phyloP scores from a whole-genome alignment of 2,113 vertebrate genomes.

The Bagarius yarrelli region DNA sequence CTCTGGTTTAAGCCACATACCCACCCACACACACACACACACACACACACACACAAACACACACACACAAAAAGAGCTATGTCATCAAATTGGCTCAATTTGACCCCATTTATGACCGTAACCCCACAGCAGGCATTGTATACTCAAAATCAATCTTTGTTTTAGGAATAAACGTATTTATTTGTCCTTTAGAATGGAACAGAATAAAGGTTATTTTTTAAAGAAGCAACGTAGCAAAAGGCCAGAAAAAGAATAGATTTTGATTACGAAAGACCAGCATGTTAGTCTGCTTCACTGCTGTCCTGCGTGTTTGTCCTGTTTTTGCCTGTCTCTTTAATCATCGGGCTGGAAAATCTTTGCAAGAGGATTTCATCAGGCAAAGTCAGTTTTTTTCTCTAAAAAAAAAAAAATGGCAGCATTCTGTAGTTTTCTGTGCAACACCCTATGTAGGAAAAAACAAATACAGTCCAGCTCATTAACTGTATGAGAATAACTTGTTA shows the following conservation, averaged over 20 bases:
- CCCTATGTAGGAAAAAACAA: background rate
- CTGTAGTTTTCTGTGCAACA: background rate
- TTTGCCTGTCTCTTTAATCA: conserved; percentile 39
- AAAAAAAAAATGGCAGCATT: background rate
- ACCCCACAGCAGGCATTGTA: conserved; percentile 63
- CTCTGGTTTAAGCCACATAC: background rate
- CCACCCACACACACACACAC: conserved; percentile 2
- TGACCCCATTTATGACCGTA: conserved; percentile 33
- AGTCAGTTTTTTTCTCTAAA: background rate
- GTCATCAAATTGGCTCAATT: background rate
- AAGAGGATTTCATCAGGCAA: conserved; percentile 41
- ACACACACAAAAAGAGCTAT: background rate
- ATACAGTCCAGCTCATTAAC: background rate
- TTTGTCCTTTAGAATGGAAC: background rate
- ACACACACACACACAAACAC: conserved; percentile 7
- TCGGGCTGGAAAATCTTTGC: conserved; percentile 61
- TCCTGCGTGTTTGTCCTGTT: background rate
- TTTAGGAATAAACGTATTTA: background rate
- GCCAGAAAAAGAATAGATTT: background rate
- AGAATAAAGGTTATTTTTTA: background rate
- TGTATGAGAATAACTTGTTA: background rate
- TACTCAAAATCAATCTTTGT: conserved; percentile 11
- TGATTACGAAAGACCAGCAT: background rate
- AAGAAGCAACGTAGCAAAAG: background rate
- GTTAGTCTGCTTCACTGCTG: conserved; percentile 33